Evolutionary conservation across 2,888 invertebrate genomes (phyloP), one percentile per base, ranked within the genome.

Genomic region (Acanthosepion pharaonis): DNA sequence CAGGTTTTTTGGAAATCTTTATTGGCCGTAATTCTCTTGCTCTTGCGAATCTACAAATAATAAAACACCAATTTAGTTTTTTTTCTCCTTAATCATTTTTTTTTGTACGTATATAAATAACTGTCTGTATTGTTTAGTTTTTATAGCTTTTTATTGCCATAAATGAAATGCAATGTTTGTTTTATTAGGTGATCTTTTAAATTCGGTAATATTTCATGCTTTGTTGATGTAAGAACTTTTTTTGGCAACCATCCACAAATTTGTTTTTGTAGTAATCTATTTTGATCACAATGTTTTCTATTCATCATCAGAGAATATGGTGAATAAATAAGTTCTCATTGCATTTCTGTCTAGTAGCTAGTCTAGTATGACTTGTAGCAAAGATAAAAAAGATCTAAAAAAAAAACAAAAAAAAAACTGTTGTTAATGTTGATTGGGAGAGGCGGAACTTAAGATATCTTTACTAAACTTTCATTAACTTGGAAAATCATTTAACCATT

Each of bases 221-320:
- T 42, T 42, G 42, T 42, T 78, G 78, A 78, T 33, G 78, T 78
- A 78, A 78, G n/a, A 8, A 78, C 15, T 64, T 64, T 78, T 78
- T 78, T 78, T 78, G n/a, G 78, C 78, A 78, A 78, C n/a, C 78
- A n/a, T 78, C n/a, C 78, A n/a, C 33, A 33, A 78, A 1, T n/a
- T n/a, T n/a, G n/a, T 78, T n/a, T 78, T 78, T n/a, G 78, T 78
- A 28, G 78, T 28, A 33, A 78, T n/a, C 78, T 78, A 78, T 78
- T 78, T 78, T 78, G n/a, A 78, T 78, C 78, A n/a, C 78, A 78
- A 78, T 78, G 78, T 33, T 78, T 78, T 78, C 78, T 78, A 78
- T 33, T 78, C 59, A 59, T 59, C 59, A 59, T 59, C 78, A 78
- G 78, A 78, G 78, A 78, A 78, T 78, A 33, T 78, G 78, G 15